These are phyloP conservation scores for Dromius quadrimaculatus DNA, from an alignment of 2,888 invertebrate genomes.

Conservation along the genomic window DNA sequence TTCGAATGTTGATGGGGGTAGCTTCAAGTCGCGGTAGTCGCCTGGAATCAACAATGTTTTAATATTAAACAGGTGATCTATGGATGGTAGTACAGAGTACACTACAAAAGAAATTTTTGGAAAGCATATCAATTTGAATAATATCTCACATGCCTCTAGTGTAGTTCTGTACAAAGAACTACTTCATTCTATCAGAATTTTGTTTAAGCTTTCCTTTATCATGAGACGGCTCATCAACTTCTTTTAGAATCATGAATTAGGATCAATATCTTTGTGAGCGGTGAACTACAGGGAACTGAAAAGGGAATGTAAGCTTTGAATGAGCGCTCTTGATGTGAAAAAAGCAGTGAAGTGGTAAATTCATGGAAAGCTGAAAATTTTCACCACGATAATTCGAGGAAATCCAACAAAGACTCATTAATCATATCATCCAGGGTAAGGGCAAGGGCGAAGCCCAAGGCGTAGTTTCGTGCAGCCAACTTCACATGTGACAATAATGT, in stretches of 20 bases:
- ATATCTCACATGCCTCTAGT: not conserved
- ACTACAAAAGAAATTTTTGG: no score
- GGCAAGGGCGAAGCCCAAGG: no score
- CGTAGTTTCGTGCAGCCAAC: no score
- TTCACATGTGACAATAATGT: no score
- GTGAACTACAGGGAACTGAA: not conserved
- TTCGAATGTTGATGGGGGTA: conserved; percentile 77
- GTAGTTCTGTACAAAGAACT: conserved; percentile 6
- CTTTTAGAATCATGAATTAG: conserved; percentile 43
- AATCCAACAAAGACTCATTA: no score
- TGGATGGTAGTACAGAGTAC: no score
- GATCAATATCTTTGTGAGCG: conserved; percentile 42
- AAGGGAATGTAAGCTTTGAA: not conserved
- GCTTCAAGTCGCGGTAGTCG: conserved; percentile 79
- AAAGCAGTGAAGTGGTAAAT: not conserved
- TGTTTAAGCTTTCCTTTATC: conserved; percentile 13
- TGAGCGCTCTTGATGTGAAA: no score
- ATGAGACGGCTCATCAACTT: conserved; percentile 45
- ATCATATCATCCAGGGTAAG: no score
- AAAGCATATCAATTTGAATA: not conserved
- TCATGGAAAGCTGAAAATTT: not conserved
- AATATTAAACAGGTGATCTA: no score
- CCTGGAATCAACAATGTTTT: conserved; percentile 70
- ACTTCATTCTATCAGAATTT: conserved; percentile 14
- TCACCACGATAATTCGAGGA: no score